Evolutionary conservation across 2,888 invertebrate genomes (phyloP).

Genomic region (Acleris literana): DNA sequence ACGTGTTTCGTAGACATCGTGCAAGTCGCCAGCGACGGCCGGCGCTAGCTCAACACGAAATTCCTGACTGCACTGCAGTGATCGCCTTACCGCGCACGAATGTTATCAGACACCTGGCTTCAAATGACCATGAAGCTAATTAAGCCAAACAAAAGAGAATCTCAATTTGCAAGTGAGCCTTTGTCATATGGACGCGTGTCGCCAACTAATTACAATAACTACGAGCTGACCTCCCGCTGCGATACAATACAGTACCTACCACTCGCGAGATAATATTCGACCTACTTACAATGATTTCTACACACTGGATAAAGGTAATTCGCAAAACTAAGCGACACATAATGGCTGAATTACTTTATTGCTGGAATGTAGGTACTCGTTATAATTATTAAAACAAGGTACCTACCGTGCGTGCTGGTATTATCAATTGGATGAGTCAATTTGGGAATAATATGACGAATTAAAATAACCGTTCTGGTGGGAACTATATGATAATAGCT

Average conservation of each 20-base stretch:
- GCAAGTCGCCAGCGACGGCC: no score
- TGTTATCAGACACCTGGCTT: conserved; percentile 4
- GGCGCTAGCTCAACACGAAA: background rate
- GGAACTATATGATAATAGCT: no score
- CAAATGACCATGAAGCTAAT: background rate
- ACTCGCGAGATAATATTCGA: conserved; percentile 6
- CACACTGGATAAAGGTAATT: background rate
- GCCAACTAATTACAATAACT: conserved; percentile 18
- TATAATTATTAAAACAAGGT: no score
- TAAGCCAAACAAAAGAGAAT: conserved; percentile 16
- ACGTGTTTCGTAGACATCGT: no score
- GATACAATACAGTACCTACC: background rate
- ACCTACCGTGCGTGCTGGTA: no score
- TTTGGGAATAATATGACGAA: no score
- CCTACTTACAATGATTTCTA: conserved; percentile 2
- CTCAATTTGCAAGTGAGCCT: conserved; percentile 4
- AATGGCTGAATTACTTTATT: background rate
- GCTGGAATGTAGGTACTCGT: background rate
- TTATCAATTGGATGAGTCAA: no score
- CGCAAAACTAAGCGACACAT: background rate
- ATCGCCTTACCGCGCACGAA: conserved; percentile 12
- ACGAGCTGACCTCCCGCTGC: conserved; percentile 5
- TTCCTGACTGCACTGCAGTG: conserved; percentile 1
- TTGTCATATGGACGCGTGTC: background rate
- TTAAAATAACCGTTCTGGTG: no score